phyloP scores from a whole-genome alignment of 2,797 vertebrate species.

The Rachycentron canadum region DNA sequence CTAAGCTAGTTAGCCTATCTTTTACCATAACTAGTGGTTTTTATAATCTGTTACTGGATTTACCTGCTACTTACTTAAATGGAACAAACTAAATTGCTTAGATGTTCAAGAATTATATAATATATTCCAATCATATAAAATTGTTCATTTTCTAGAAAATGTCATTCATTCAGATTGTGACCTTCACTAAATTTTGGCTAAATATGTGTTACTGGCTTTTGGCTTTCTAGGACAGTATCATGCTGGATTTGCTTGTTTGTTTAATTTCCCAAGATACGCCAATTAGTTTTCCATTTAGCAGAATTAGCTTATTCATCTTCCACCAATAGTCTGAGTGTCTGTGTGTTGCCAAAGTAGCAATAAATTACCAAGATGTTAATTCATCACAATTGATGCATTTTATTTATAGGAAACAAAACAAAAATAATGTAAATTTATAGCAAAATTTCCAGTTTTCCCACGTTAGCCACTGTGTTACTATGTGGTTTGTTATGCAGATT shows the following conservation, averaged over 20 bases:
- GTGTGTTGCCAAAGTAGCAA: neutral
- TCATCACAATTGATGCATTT: neutral
- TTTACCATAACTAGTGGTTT: too few relatives aligned
- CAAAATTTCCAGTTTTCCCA: conserved; percentile 13
- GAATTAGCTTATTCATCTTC: neutral
- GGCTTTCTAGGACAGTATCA: too few relatives aligned
- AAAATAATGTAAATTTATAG: neutral
- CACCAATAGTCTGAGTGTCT: neutral
- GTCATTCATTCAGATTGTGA: neutral
- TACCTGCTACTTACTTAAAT: too few relatives aligned
- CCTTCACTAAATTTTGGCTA: too few relatives aligned
- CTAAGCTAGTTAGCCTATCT: too few relatives aligned
- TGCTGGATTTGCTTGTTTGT: neutral
- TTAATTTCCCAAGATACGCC: neutral
- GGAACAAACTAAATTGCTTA: too few relatives aligned
- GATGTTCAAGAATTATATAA: too few relatives aligned
- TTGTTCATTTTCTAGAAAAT: too few relatives aligned
- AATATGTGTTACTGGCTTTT: too few relatives aligned
- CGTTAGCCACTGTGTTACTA: conserved; percentile 51
- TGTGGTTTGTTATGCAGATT: conserved; percentile 86
- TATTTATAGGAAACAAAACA: neutral
- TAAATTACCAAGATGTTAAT: neutral
- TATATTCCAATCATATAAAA: too few relatives aligned
- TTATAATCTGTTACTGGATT: too few relatives aligned
- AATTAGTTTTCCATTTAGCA: neutral